Conservation (phyloP, 2,888 invertebrate species). For the Bruchidius siliquastri region DNA sequence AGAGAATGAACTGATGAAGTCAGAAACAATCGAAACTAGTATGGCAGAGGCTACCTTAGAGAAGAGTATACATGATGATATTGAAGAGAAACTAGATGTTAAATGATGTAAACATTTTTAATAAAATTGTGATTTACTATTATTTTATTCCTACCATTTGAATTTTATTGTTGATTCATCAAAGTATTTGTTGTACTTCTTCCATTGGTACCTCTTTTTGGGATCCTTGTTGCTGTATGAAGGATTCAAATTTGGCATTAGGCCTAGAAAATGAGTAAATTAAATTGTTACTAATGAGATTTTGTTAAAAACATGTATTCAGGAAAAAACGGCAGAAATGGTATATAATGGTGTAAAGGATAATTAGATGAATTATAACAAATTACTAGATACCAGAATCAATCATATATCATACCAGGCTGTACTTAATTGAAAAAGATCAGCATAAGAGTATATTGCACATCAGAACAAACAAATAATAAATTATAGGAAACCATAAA, state of each 20-base stretch:
- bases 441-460: too few relatives aligned
- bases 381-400: too few relatives aligned
- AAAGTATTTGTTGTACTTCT: slow-evolving; percentile 79
- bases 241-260: slow-evolving; percentile 72
- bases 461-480: too few relatives aligned
- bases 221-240: slow-evolving; percentile 64
- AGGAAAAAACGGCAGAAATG: too few relatives aligned
- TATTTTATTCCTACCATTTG: background rate
- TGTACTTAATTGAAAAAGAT: too few relatives aligned
- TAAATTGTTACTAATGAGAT: too few relatives aligned
- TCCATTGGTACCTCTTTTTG: slow-evolving; percentile 60
- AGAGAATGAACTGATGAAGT: slow-evolving; percentile 57
- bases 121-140: background rate
- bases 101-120: background rate
- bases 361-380: too few relatives aligned
- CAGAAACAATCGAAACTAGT: slow-evolving; percentile 42
- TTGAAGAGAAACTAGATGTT: slow-evolving; percentile 11
- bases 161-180: slow-evolving; percentile 65
- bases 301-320: too few relatives aligned
- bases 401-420: too few relatives aligned
- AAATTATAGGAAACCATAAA: too few relatives aligned
- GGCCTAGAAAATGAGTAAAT: slow-evolving; percentile 58
- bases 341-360: too few relatives aligned
- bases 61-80: slow-evolving; percentile 18
- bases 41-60: slow-evolving; percentile 22